Conservation (phyloP, 2,113 vertebrate genomes). For the Zosterops lateralis region DNA sequence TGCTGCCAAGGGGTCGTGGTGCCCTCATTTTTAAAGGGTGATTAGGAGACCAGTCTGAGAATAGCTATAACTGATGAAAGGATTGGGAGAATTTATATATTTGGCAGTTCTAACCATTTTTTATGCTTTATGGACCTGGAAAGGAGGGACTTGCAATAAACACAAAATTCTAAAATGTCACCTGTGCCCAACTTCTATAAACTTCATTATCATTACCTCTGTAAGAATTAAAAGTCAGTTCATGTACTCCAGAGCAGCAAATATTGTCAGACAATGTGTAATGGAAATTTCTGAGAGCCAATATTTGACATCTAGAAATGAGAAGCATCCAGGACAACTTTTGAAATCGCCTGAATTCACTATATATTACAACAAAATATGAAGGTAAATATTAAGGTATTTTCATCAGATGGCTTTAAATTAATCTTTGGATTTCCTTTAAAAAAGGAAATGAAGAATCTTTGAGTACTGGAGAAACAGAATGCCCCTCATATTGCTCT, state of each 20-base stretch:
- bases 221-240: not conserved
- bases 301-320: slow-evolving; percentile 28
- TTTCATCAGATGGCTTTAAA: slow-evolving; percentile 16
- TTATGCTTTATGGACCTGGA: not conserved
- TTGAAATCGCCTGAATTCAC: not conserved
- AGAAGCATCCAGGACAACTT: slow-evolving; percentile 21
- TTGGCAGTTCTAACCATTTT: not conserved
- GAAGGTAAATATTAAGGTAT: slow-evolving; percentile 5
- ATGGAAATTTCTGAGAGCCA: slow-evolving; percentile 7
- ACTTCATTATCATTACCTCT: not conserved
- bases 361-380: slow-evolving; percentile 5
- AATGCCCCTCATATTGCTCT: not conserved
- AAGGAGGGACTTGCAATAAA: not conserved
- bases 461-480: not conserved
- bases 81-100: not conserved
- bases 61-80: not conserved
- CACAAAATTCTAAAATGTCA: not conserved
- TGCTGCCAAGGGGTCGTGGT: not conserved
- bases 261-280: not conserved
- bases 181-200: not conserved
- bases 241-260: not conserved
- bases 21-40: not conserved
- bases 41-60: not conserved
- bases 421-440: slow-evolving; percentile 4
- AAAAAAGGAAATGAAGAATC: not conserved